Evolutionary conservation across 1,140 invertebrate species (phyloP).

Genomic region (Euura saliciscinereae): DNA sequence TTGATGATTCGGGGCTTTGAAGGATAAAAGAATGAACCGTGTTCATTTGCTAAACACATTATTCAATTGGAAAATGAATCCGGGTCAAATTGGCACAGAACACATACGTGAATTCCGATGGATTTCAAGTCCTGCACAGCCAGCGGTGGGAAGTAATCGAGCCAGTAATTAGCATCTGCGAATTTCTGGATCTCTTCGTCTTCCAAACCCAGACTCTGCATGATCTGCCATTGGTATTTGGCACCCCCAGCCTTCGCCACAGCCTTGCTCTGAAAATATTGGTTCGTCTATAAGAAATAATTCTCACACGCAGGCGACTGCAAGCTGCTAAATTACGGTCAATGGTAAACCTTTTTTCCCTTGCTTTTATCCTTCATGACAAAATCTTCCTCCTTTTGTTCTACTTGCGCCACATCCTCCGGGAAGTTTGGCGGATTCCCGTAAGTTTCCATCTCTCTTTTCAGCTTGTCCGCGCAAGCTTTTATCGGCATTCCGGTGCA

Average conservation of each 20-base stretch:
- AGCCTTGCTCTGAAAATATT: slow-evolving; percentile 83
- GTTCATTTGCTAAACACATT: no score
- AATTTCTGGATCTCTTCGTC: slow-evolving; percentile 95
- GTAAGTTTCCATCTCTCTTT: slow-evolving; percentile 90
- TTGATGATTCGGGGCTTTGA: background rate
- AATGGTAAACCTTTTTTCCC: slow-evolving; percentile 84
- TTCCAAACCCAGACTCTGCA: slow-evolving; percentile 88
- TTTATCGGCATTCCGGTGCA: slow-evolving; percentile 98
- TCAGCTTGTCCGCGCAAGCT: slow-evolving; percentile 97
- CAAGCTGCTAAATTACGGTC: background rate
- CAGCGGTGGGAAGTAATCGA: slow-evolving; percentile 94
- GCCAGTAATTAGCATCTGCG: slow-evolving; percentile 90
- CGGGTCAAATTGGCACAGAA: background rate
- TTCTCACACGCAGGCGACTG: background rate
- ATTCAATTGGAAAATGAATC: slow-evolving; percentile 15
- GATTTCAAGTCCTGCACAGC: slow-evolving; percentile 85
- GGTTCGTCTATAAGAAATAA: slow-evolving; percentile 15
- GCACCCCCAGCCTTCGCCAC: slow-evolving; percentile 86
- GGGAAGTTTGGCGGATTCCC: slow-evolving; percentile 95
- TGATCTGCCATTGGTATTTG: slow-evolving; percentile 99
- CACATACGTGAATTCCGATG: slow-evolving; percentile 87
- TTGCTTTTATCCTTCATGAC: slow-evolving; percentile 93
- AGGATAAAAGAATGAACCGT: no score
- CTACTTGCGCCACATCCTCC: slow-evolving; percentile 57
- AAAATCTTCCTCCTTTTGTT: slow-evolving; percentile 64